Conservation (phyloP, 2,113 vertebrate genomes). For the Catharus fuscescens region DNA sequence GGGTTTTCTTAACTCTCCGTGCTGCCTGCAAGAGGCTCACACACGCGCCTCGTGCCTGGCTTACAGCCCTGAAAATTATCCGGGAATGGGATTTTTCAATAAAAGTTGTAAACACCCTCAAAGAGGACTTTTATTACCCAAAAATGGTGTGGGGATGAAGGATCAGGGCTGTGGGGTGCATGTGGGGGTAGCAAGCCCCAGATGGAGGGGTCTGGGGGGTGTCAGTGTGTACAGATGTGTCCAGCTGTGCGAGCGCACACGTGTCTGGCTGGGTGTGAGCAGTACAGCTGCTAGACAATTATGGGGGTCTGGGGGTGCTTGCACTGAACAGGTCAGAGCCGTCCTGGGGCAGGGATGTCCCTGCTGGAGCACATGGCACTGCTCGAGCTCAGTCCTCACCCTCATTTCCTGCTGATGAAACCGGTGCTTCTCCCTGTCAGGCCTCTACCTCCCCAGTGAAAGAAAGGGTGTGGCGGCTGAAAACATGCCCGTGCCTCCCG, state of each 20-base stretch:
- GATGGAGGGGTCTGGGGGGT: background rate
- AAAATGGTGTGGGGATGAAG: background rate
- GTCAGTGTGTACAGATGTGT: background rate
- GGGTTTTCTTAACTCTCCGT: background rate
- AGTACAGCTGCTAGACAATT: background rate
- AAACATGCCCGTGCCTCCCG: background rate
- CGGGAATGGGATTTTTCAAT: background rate
- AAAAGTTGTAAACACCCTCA: background rate
- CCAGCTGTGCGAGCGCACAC: fast-evolving
- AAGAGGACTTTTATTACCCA: background rate
- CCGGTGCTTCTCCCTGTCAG: background rate
- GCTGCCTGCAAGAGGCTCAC: background rate
- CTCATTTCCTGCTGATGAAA: constrained; percentile 24
- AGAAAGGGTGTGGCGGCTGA: background rate
- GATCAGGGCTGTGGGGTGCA: fast-evolving
- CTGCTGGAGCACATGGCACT: fast-evolving
- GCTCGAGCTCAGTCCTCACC: background rate
- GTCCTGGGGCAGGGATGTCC: background rate
- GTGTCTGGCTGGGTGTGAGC: background rate
- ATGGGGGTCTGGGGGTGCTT: background rate
- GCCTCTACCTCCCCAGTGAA: background rate
- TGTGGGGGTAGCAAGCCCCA: too few species aligned
- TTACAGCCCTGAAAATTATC: background rate
- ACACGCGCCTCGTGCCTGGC: fast-evolving
- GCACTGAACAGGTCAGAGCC: background rate